These are phyloP conservation scores for Edolisoma coerulescens DNA, from an alignment of 2,113 vertebrate genomes.

Conservation along the genomic window DNA sequence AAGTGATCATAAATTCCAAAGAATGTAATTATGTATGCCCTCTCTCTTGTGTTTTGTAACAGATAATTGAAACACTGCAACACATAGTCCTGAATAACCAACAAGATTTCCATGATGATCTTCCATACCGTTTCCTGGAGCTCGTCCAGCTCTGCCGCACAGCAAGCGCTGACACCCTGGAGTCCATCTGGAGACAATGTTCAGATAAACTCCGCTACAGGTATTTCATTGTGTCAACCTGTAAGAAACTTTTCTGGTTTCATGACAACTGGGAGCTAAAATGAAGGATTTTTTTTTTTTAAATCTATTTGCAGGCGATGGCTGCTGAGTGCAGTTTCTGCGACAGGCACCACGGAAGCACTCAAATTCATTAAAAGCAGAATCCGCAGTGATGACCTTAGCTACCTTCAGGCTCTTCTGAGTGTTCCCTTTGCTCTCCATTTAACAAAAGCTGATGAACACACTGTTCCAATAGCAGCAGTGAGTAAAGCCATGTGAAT, in stretches of 20 bases:
- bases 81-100: conserved; percentile 72
- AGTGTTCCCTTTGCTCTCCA: conserved; percentile 69
- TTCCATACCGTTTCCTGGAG: conserved; percentile 68
- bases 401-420: conserved; percentile 60
- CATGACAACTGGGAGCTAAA: not conserved
- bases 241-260: not conserved
- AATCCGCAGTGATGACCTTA: conserved; percentile 66
- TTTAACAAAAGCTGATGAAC: conserved; percentile 58
- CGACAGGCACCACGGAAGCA: conserved; percentile 65
- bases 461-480: conserved; percentile 63
- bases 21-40: not conserved
- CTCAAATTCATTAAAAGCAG: conserved; percentile 76
- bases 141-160: conserved; percentile 73
- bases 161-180: conserved; percentile 46
- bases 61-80: conserved; percentile 78
- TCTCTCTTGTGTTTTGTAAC: not conserved
- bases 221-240: not conserved
- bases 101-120: conserved; percentile 65
- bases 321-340: conserved; percentile 74
- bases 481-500: conserved; percentile 20
- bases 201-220: conserved; percentile 25
- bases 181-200: conserved; percentile 71
- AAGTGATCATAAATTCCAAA: not conserved
- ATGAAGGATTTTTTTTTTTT: not conserved
- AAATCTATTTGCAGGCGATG: conserved; percentile 63